phyloP scores from a whole-genome alignment of 92 coral and sea anemone species.

The Zoanthus sociatus region DNA sequence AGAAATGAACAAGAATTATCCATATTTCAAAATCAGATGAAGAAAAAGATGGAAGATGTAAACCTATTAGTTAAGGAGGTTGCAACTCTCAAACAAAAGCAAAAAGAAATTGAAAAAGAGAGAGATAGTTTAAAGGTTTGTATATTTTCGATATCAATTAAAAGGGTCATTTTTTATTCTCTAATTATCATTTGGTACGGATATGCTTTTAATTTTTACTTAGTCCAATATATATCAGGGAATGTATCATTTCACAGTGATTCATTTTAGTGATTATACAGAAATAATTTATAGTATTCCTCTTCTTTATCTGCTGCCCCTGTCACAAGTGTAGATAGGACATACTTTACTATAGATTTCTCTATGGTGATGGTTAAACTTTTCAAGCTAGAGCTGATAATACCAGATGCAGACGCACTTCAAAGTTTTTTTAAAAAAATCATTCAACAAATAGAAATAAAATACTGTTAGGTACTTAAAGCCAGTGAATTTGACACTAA shows the following conservation, averaged over 20 bases:
- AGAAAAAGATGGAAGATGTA: conserved; percentile 68
- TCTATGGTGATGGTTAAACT: too few species aligned
- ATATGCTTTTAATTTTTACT: background rate
- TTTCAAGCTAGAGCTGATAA: too few species aligned
- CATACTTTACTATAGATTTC: too few species aligned
- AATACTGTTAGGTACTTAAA: too few species aligned
- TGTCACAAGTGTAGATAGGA: too few species aligned
- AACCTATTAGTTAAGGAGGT: conserved; percentile 69
- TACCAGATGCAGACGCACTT: too few species aligned
- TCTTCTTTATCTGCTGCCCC: too few species aligned
- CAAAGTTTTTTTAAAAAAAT: too few species aligned
- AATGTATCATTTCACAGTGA: background rate
- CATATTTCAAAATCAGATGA: conserved; percentile 67
- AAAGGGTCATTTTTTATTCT: background rate
- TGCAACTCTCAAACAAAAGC: conserved; percentile 54
- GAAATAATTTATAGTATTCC: too few species aligned
- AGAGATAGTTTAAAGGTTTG: conserved; percentile 70
- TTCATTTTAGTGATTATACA: too few species aligned
- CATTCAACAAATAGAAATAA: too few species aligned
- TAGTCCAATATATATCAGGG: background rate
- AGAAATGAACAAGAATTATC: conserved; percentile 75
- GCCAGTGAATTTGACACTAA: too few species aligned
- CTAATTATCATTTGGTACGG: background rate
- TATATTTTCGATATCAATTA: background rate
- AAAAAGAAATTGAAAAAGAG: conserved; percentile 67